phyloP scores from a whole-genome alignment of 2,797 vertebrate genomes.

The Trematocara caparti region DNA sequence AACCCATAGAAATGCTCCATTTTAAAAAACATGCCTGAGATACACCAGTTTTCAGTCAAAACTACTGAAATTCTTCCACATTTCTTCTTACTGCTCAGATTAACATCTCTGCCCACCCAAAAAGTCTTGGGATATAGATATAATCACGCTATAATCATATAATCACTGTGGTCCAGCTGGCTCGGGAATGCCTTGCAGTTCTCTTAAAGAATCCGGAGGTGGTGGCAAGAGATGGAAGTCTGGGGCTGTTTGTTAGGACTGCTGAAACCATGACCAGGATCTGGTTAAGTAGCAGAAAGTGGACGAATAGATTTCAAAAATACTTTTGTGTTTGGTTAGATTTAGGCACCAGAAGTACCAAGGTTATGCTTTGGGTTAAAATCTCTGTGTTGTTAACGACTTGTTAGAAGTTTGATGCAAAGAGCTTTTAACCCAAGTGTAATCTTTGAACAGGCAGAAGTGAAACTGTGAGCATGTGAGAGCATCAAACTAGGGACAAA shows the following conservation, averaged over 20 bases:
- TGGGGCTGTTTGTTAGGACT: neutral
- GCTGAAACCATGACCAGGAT: neutral
- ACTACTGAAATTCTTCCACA: neutral
- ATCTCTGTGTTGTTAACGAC: neutral
- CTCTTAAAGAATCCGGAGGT: neutral
- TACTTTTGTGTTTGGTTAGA: neutral
- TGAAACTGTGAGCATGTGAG: neutral
- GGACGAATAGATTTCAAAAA: neutral
- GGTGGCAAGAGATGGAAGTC: neutral
- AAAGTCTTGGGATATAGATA: neutral
- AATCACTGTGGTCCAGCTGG: neutral
- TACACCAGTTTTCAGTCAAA: neutral
- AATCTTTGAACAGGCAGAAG: neutral
- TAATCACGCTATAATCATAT: neutral
- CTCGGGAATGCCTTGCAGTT: neutral
- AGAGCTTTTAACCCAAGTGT: neutral
- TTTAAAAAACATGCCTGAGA: neutral
- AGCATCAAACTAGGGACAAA: neutral
- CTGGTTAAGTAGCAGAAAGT: neutral
- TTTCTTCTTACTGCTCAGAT: neutral
- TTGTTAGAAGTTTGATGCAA: neutral
- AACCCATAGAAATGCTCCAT: neutral
- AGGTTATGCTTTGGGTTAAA: neutral
- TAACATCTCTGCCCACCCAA: neutral
- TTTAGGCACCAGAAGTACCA: neutral